Percentiles rank a stretch among this genome's conserved stretches.
These are phyloP conservation scores for Aphelinus atriplicis DNA, from an alignment of 1,140 invertebrate species.

Conservation along the genomic window DNA sequence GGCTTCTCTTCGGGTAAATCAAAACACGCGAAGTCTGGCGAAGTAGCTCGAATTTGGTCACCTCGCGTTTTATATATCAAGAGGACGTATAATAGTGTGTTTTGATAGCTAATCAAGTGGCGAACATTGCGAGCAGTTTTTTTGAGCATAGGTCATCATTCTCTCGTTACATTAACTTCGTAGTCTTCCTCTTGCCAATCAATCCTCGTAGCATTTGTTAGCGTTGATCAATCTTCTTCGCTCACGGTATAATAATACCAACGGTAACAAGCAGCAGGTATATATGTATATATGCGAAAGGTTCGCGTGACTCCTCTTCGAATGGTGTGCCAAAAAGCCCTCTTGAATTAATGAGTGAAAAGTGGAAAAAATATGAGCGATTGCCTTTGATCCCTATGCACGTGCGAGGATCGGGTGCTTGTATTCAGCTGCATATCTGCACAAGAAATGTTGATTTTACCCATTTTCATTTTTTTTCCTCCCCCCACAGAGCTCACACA, in stretches of 20 bases:
- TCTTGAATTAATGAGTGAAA: slow-evolving; percentile 60
- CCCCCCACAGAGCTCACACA: slow-evolving; percentile 18
- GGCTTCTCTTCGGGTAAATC: too few relatives aligned
- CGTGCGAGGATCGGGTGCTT: slow-evolving; percentile 41
- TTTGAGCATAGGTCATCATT: too few relatives aligned
- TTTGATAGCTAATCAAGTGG: too few relatives aligned
- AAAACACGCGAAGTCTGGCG: too few relatives aligned
- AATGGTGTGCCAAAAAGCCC: slow-evolving; percentile 31
- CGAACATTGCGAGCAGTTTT: too few relatives aligned
- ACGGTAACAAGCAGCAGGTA: too few relatives aligned
- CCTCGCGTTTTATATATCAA: too few relatives aligned
- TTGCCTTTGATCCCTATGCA: slow-evolving; percentile 43
- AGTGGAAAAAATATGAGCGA: slow-evolving; percentile 56
- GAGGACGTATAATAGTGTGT: too few relatives aligned
- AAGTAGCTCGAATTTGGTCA: too few relatives aligned
- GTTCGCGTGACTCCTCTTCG: slow-evolving; percentile 38
- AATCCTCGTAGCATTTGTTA: background rate
- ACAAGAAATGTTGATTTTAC: too few relatives aligned
- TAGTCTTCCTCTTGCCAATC: too few relatives aligned
- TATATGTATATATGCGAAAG: background rate
- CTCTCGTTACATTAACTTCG: too few relatives aligned
- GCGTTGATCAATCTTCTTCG: slow-evolving; percentile 7
- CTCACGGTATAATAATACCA: background rate
- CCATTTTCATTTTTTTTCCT: slow-evolving; percentile 47
- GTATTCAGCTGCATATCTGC: background rate